phyloP scores from a whole-genome alignment of 2,113 vertebrate genomes.

The Sinocyclocheilus rhinocerous region DNA sequence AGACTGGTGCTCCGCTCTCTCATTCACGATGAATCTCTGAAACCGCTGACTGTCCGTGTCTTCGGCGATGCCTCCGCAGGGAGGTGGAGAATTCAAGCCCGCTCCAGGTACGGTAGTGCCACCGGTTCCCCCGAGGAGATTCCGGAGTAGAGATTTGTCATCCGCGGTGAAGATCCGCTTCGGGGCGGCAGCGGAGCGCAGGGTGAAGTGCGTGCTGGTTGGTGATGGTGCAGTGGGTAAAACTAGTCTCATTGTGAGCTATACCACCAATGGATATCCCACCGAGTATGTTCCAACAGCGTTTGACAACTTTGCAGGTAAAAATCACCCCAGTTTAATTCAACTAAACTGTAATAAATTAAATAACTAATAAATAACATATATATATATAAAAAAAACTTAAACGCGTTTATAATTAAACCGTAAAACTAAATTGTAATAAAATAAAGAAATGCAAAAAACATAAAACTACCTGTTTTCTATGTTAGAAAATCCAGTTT shows the following conservation, averaged over 20 bases:
- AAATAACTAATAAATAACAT: not conserved
- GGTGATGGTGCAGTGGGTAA: conserved; percentile 94
- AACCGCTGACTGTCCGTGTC: conserved; percentile 25
- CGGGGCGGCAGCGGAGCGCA: conserved; percentile 72
- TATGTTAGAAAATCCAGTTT: not conserved
- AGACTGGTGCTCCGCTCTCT: conserved; percentile 28
- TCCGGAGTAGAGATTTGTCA: conserved; percentile 72
- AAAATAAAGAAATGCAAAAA: not conserved
- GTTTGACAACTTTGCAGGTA: conserved; percentile 96
- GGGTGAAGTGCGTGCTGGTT: conserved; percentile 89
- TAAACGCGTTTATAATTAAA: too few relatives aligned
- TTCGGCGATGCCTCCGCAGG: conserved; percentile 70
- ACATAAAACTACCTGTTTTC: not conserved
- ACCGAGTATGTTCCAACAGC: conserved; percentile 93
- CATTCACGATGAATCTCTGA: conserved; percentile 37
- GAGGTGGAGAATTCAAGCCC: conserved; percentile 67
- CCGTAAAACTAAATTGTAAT: not conserved
- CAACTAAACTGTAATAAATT: not conserved
- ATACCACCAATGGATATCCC: conserved; percentile 93
- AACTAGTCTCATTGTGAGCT: conserved; percentile 92
- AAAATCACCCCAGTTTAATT: conserved; percentile 39
- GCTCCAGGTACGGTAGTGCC: conserved; percentile 68
- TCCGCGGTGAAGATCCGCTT: conserved; percentile 53
- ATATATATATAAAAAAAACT: too few relatives aligned
- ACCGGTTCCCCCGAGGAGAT: conserved; percentile 83